These are phyloP conservation scores for Capreolus pygargus DNA, from an alignment of 2,113 vertebrate genomes.

Conservation along the genomic window DNA sequence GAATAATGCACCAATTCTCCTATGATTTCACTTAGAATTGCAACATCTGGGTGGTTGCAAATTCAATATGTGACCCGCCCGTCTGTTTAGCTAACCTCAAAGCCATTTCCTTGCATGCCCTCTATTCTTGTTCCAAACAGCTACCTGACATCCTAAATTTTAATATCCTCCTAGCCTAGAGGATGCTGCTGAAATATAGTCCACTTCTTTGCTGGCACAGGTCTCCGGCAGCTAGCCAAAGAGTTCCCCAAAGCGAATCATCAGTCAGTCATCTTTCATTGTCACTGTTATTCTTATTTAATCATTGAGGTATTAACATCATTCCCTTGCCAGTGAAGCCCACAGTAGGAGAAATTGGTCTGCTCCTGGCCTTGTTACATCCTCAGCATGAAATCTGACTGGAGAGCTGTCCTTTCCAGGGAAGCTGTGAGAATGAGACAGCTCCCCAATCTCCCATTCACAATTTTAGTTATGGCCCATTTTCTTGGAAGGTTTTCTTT, in stretches of 20 bases:
- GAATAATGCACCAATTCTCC: neutral
- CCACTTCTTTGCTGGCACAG: slow-evolving; percentile 2
- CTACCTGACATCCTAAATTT: neutral
- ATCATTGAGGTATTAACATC: slow-evolving; percentile 9
- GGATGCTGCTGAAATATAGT: neutral
- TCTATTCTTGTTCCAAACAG: neutral
- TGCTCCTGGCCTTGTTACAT: slow-evolving; percentile 3
- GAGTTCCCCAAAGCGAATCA: neutral
- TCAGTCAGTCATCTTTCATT: slow-evolving; percentile 24
- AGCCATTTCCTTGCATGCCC: neutral
- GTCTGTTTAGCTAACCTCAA: neutral
- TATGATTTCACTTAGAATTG: neutral
- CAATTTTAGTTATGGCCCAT: neutral
- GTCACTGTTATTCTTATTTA: slow-evolving; percentile 48
- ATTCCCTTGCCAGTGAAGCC: neutral
- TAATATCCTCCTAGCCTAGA: neutral
- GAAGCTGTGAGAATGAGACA: neutral
- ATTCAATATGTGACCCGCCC: neutral
- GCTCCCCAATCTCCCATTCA: neutral
- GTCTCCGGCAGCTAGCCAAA: slow-evolving; percentile 23
- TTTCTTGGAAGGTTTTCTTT: slow-evolving; percentile 13
- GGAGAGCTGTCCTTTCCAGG: neutral
- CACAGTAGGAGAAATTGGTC: neutral
- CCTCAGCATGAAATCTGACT: slow-evolving; percentile 44
- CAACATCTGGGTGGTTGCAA: neutral